Evolutionary conservation across 2,888 invertebrate species (phyloP), one percentile per base, ranked within the genome.

Genomic region (Ashinkailepas kermadecensis): DNA sequence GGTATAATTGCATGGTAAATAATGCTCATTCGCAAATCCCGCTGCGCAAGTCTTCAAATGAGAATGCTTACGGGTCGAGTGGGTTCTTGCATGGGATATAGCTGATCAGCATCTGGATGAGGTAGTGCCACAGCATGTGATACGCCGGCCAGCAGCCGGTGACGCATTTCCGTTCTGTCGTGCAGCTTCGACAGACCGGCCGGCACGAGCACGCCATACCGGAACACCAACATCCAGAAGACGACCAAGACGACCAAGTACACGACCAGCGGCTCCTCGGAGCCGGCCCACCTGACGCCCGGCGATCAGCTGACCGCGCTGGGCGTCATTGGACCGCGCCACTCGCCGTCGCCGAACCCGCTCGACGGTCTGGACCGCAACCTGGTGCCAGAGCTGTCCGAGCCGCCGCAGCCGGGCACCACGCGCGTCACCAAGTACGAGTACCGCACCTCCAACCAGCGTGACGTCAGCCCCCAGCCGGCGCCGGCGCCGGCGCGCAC

Each of bases 361-460:
- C 79, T 79, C 23, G 58, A 59, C 12, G 79, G 79, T 15, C 79
- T 79, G n/a, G 58, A 57, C 59, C 58, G 58, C 58, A 9, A 12
- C 7, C 58, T 79, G 79, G 79, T 59, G 23, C 79, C 79, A 0
- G 79, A 79, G 58, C 79, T 79, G 13, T 21, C 9, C 23, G 58
- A 79, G 58, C 58, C 79, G 58, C 79, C 79, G 58, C 13, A 23
- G 23, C n/a, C 79, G 21, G 79, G 79, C 79, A 79, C 79, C 79
- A 79, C 79, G 79, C 57, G 79, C 57, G 79, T 79, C 79, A 79
- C 79, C 23, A 57, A 59, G 58, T 79, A 79, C 59, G 79, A 79
- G 58, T 79, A 79, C 79, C 79, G 79, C 57, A 57, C 58, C 58
- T 58, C 58, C 1, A 57, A 79, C 57, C 79, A 58, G 25, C 57